Base-by-base conservation (phyloP, 2,113 vertebrate genomes). In the Microtus richardsoni region DNA sequence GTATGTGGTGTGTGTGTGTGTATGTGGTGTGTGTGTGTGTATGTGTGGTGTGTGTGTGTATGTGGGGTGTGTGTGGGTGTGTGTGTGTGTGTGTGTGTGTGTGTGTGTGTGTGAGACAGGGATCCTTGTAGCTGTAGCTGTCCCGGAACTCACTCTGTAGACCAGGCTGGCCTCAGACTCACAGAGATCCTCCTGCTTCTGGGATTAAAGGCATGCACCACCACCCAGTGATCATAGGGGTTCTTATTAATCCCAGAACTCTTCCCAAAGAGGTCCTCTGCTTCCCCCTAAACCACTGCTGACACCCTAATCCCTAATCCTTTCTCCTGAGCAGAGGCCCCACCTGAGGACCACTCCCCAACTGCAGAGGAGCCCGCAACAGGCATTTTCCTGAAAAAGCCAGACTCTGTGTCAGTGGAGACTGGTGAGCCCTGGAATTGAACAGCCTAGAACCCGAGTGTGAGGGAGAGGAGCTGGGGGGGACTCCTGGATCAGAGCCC, bases 381-480 rank as follows among this genome's bases (percentile, higher is more conserved):
- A 0, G 98, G 99, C 1, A 70, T 99, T 41, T 99, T 99, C 89
- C 97, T 99, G 88, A 64, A 98, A 97, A 99, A 95, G 95, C 99
- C 99, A 0, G 98, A 99, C 82, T 98, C 97, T 7, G 77, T 95
- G 66, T 97, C 98, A 0, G 98, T 98, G 88, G 98, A 97, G 66
- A 98, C 98, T 94, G 99, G 99, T 97, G 44, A 96, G 97, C 28
- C 39, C 36, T 13, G 14, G 8, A 9, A 6, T 24, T 1, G 11
- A 10, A 74, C 41, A 36, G 2, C 3, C 49, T 28, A 74, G 54
- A 30, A 0, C n/a, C 44, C 0, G 6, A 39, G 73, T 89, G 39
- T 75, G 86, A 47, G 70, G 47, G 62, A 70, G n/a, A 22, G 36
- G 44, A 14, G 3, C n/a, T 11, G 22, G 28, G 47, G 19, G 2